Evolutionary conservation across 2,888 invertebrate species (phyloP), one percentile per base, ranked within the genome.

Genomic region (Pyrgus malvae): DNA sequence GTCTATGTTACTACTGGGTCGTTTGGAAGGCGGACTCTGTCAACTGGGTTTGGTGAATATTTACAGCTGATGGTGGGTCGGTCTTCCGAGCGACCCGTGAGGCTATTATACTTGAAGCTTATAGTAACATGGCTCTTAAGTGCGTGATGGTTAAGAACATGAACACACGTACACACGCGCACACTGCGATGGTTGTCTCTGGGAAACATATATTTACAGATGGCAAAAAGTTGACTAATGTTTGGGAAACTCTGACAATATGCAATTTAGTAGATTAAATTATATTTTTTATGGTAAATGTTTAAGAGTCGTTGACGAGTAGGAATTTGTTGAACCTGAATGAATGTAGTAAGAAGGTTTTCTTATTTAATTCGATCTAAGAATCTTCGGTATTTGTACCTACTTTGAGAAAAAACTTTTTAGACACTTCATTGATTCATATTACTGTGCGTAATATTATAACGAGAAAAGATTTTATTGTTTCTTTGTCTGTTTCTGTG

Each of bases 161-260:
- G 79, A 81, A 87, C 81, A 86, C 86, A 87, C 86, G 77, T 78
- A 72, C 83, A 79, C 85, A 78, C 85, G 83, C 81, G 81, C 83
- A 76, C 74, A 69, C 65, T 58, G 60, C 62, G 65, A 66, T 71
- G 78, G 67, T 76, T 77, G 84, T 69, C 84, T 80, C 85, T 80
- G 84, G 86, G 83, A 83, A 73, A 41, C 3, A 16, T 12, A 21
- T 38, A 38, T 38, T 19, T 38, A 21, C n/a, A 38, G 11, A 38
- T 11, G 2, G 7, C n/a, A 37, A 16, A 7, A 38, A 38, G 0
- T n/a, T 38, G 38, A 19, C 38, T 19, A 11, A 21, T 16, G 8
- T n/a, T 17, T 44, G 37, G 31, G 44, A 44, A 25, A 21, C 29
- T 40, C 12, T 49, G n/a, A n/a, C n/a, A n/a, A n/a, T n/a, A n/a